Percentiles rank a stretch among this genome's conserved stretches.
These are phyloP conservation scores for Synergus gifuensis DNA, from an alignment of 2,888 invertebrate species.

Conservation along the genomic window DNA sequence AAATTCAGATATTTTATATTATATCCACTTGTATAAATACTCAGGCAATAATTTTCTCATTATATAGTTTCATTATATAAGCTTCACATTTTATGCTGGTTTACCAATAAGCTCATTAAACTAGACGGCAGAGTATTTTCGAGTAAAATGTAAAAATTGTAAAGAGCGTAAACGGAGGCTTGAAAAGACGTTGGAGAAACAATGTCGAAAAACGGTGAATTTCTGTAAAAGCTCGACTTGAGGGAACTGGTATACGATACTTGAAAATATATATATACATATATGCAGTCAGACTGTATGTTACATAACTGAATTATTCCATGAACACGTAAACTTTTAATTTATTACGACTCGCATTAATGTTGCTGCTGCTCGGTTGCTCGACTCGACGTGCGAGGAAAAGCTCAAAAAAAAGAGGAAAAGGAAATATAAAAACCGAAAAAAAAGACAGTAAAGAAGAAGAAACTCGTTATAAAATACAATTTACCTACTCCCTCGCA, in stretches of 20 bases:
- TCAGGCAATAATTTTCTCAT: neutral
- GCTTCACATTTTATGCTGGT: neutral
- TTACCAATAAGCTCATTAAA: slow-evolving; percentile 31
- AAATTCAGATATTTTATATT: neutral
- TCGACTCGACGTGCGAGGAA: slow-evolving; percentile 35
- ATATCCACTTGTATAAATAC: neutral
- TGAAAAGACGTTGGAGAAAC: slow-evolving; percentile 18
- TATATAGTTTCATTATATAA: slow-evolving; percentile 20
- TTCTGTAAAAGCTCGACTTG: slow-evolving; percentile 32
- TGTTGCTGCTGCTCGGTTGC: slow-evolving; percentile 24
- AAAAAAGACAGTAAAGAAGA: slow-evolving; percentile 47
- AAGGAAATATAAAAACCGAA: slow-evolving; percentile 2
- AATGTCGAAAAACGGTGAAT: slow-evolving; percentile 27
- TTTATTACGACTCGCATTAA: slow-evolving; percentile 41
- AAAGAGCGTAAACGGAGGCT: slow-evolving; percentile 3
- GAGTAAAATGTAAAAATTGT: slow-evolving; percentile 14
- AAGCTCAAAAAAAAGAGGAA: slow-evolving; percentile 19
- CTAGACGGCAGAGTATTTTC: neutral
- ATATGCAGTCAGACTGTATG: slow-evolving; percentile 10
- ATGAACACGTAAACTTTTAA: slow-evolving; percentile 39
- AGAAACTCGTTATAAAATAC: slow-evolving; percentile 52
- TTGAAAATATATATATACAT: neutral
- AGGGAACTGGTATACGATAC: slow-evolving; percentile 9
- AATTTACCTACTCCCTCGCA: slow-evolving; percentile 51
- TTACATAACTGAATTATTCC: slow-evolving; percentile 38